phyloP scores from a whole-genome alignment of 2,797 vertebrate species.

The Sebastiscus tertius region DNA sequence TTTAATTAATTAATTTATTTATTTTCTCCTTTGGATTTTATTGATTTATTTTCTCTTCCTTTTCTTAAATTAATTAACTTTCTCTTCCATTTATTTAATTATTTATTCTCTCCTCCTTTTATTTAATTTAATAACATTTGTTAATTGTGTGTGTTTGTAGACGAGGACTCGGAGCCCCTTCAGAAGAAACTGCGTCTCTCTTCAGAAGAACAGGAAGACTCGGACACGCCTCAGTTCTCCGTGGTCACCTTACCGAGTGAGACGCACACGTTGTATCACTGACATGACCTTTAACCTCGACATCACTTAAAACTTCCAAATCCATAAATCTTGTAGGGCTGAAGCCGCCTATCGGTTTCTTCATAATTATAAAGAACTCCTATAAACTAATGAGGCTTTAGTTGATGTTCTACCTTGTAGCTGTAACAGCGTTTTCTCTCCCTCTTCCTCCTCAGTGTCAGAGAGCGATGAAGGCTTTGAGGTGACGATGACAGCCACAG shows the following conservation, averaged over 20 bases:
- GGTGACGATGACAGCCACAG: slow-evolving; percentile 96
- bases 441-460: slow-evolving; percentile 83
- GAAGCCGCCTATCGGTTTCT: background rate
- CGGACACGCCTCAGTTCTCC: slow-evolving; percentile 87
- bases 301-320: too few relatives aligned
- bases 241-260: slow-evolving; percentile 94
- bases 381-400: background rate
- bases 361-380: background rate
- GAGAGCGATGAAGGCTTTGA: slow-evolving; percentile 95
- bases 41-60: too few relatives aligned
- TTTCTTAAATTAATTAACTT: too few relatives aligned
- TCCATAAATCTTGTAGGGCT: too few relatives aligned
- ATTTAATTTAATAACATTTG: too few relatives aligned
- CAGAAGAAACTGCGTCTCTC: slow-evolving; percentile 92
- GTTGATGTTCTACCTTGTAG: background rate
- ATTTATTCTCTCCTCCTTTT: too few relatives aligned
- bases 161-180: slow-evolving; percentile 88
- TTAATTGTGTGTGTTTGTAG: slow-evolving; percentile 72
- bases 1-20: too few relatives aligned
- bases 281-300: background rate
- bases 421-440: background rate
- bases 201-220: slow-evolving; percentile 85
- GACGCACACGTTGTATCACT: slow-evolving; percentile 20
- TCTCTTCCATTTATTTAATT: too few relatives aligned
- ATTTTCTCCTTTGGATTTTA: too few relatives aligned